Evolutionary conservation across 2,888 invertebrate species (phyloP), one percentile per base, ranked within the genome.

Genomic region (Palloptera scutellata): DNA sequence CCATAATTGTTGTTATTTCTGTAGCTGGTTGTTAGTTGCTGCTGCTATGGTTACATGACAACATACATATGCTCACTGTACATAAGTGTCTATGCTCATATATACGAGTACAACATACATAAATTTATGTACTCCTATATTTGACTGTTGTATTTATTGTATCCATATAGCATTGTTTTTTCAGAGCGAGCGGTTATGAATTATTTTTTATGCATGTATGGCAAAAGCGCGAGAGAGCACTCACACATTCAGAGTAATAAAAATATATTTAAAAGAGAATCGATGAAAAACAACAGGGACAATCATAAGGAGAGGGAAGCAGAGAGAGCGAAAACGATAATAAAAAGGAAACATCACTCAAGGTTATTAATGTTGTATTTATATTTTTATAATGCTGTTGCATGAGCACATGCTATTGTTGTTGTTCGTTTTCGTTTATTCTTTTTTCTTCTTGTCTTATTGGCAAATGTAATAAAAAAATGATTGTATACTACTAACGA

Each of bases 381-480:
- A 55, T 20, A 10, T 17, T 54, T 6, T 13, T 54, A 41, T 11
- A n/a, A n/a, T 58, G 17, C n/a, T n/a, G 58, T 19, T 15, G 58
- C 41, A n/a, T n/a, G n/a, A n/a, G n/a, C n/a, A 41, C 41, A 59
- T 41, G 41, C 9, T 41, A 17, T 41, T 41, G 13, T 15, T 10
- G 17, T 40, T 53, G 52, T 30, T 30, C 30, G 2, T 30, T 30
- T 30, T 30, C 30, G 2, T 30, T 30, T 30, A 4, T 30, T 30
- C 30, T 13, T 61, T 52, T 52, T 52, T 52, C n/a, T 10, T 10
- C 13, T 15, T 15, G 40, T 51, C 13, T 42, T 40, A 17, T 59
- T 59, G 17, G 41, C 60, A 45, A 45, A 11, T 20, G 11, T n/a
- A 48, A 61, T 20, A 60, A n/a, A 13, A 61, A 73, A 76, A 74